Percentiles rank a stretch among this genome's conserved stretches.
Evolutionary conservation across 2,113 vertebrate species (phyloP).

Genomic region (Zosterops pallidus): DNA sequence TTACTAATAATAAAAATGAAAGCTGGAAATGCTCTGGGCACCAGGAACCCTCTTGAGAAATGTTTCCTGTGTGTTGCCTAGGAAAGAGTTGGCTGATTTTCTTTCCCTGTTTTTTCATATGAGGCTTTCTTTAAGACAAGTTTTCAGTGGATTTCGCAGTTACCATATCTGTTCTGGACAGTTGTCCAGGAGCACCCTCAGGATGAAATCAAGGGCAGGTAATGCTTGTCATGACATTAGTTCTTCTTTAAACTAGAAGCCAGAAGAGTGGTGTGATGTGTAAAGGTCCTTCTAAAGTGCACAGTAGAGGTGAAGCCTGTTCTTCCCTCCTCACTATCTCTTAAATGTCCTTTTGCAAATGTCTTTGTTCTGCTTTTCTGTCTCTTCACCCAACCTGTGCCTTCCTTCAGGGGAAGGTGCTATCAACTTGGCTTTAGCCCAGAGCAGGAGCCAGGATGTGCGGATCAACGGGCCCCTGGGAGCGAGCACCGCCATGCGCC

Average conservation of each 20-base stretch:
- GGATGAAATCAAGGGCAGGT: not conserved
- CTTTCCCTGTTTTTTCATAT: not conserved
- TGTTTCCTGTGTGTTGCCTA: not conserved
- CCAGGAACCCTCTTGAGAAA: not conserved
- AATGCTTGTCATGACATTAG: not conserved
- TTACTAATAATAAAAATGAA: not conserved
- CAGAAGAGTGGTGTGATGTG: not conserved
- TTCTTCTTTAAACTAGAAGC: not conserved
- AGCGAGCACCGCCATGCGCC: constrained; percentile 81
- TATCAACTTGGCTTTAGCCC: constrained; percentile 90
- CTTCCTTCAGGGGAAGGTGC: constrained; percentile 88
- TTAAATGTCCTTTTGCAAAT: not conserved
- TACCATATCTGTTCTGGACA: not conserved
- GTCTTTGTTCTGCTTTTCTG: not conserved
- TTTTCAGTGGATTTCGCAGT: not conserved
- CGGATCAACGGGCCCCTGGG: constrained; percentile 93
- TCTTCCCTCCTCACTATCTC: not conserved
- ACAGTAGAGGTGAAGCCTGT: rapidly evolving
- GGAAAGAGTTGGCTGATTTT: not conserved
- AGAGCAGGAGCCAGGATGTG: constrained; percentile 90
- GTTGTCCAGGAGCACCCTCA: not conserved
- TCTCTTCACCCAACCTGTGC: not conserved
- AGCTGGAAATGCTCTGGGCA: not conserved
- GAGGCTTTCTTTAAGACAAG: not conserved
- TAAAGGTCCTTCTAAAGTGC: not conserved